A percentile compares a stretch with the other conserved stretches of the same genome.
Evolutionary conservation across 1,140 invertebrate genomes (phyloP).

Genomic region (Zaprionus camerounensis): DNA sequence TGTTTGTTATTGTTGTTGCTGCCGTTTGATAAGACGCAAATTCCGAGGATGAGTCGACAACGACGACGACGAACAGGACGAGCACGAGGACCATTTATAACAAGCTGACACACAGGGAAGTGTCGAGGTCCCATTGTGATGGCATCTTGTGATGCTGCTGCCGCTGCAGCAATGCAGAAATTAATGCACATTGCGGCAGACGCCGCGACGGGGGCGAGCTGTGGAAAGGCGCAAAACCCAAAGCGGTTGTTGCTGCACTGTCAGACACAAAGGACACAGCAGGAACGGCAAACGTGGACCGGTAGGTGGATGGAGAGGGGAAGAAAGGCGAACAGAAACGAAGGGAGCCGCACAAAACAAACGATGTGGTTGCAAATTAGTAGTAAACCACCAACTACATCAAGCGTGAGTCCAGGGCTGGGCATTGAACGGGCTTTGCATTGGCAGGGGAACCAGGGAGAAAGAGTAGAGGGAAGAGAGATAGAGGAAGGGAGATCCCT

Average conservation of each 20-base stretch:
- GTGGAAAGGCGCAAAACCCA: constrained; percentile 39
- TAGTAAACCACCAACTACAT: constrained; percentile 82
- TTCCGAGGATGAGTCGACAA: constrained; percentile 56
- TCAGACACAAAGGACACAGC: constrained; percentile 71
- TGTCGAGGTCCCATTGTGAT: constrained; percentile 40
- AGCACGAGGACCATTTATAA: constrained; percentile 68
- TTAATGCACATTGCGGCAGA: constrained; percentile 64
- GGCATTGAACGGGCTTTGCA: constrained; percentile 26
- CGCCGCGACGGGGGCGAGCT: constrained; percentile 19
- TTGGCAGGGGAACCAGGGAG: neutral
- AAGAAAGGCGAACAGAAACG: neutral
- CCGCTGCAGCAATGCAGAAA: constrained; percentile 60
- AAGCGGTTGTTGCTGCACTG: constrained; percentile 50
- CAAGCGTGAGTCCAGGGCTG: constrained; percentile 65
- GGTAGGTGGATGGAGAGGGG: no score
- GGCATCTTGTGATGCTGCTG: constrained; percentile 39
- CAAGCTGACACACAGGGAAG: constrained; percentile 63
- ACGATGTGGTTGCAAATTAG: constrained; percentile 82
- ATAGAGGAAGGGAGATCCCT: neutral
- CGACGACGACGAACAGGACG: constrained; percentile 19
- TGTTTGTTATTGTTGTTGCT: constrained; percentile 22
- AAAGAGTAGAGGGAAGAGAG: neutral
- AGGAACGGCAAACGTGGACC: neutral
- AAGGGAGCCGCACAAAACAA: constrained; percentile 71
- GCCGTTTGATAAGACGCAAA: constrained; percentile 61